Evolutionary conservation across 2,797 vertebrate genomes (phyloP).

Genomic region (Coregonus ussuriensis): DNA sequence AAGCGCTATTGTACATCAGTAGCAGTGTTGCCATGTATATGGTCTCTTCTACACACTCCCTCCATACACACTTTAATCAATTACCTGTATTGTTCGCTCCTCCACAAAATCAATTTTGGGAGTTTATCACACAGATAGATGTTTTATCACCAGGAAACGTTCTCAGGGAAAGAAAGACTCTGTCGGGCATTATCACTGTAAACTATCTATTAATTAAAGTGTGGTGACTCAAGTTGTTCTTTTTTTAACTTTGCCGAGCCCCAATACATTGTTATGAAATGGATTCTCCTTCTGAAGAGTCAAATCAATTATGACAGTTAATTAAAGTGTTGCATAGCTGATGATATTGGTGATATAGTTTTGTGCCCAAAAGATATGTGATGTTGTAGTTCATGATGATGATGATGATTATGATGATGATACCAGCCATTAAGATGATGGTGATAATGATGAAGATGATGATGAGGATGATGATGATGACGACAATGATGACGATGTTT

Average conservation of each 20-base stretch:
- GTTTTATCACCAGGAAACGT: conserved; percentile 11
- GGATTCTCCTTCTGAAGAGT: conserved; percentile 13
- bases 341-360: neutral
- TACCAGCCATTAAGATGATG: too few species aligned
- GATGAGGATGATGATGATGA: conserved; percentile 35
- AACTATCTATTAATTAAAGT: conserved; percentile 46
- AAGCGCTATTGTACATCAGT: conserved; percentile 1
- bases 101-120: conserved; percentile 40
- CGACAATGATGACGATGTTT: neutral
- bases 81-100: conserved; percentile 45
- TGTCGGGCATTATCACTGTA: conserved; percentile 22
- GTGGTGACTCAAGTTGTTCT: conserved; percentile 10
- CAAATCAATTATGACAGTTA: conserved; percentile 28
- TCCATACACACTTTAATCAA: conserved; percentile 40
- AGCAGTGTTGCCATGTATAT: conserved; percentile 19
- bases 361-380: neutral
- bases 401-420: neutral
- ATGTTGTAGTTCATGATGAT: neutral
- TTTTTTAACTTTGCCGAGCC: conserved; percentile 31
- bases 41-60: conserved; percentile 22
- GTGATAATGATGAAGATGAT: neutral
- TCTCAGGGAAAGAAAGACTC: conserved; percentile 15
- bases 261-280: conserved; percentile 5
- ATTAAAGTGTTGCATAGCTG: conserved; percentile 40
- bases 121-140: conserved; percentile 29